Conservation (phyloP, 2,888 invertebrate genomes). For the Ormyrus pomaceus region DNA sequence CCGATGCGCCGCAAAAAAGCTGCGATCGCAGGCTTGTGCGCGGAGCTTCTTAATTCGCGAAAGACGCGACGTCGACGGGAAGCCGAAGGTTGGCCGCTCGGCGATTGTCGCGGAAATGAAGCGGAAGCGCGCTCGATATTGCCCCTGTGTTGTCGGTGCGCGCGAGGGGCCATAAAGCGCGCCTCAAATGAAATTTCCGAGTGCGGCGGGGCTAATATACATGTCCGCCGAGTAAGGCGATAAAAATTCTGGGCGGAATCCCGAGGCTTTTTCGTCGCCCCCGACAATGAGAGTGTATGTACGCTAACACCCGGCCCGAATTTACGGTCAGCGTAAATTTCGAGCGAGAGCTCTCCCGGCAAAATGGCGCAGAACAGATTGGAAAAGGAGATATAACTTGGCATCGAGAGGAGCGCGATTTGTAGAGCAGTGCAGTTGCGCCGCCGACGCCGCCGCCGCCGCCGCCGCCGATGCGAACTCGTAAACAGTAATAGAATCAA, state of each 20-base stretch:
- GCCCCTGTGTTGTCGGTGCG: too few species aligned
- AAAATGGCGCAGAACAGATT: conserved; percentile 45
- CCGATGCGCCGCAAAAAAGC: too few species aligned
- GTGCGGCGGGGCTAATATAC: background rate
- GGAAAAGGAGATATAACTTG: conserved; percentile 54
- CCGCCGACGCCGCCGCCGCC: background rate
- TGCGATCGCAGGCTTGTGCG: too few species aligned
- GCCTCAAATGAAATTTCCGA: background rate
- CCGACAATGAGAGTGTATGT: conserved; percentile 25
- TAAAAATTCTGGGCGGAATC: conserved; percentile 19
- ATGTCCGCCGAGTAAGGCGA: background rate
- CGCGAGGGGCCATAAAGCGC: too few species aligned
- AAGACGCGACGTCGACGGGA: conserved; percentile 45
- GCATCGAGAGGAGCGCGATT: conserved; percentile 39
- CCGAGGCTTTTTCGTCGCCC: conserved; percentile 19
- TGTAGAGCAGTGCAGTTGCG: background rate
- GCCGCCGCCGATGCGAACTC: conserved; percentile 6
- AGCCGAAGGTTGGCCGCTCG: conserved; percentile 65
- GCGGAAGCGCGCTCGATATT: conserved; percentile 50
- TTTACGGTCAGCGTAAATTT: conserved; percentile 45
- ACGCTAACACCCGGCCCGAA: conserved; percentile 31
- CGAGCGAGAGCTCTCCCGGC: conserved; percentile 4
- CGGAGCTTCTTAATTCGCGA: too few species aligned
- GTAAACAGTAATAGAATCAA: conserved; percentile 53
- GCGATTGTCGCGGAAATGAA: background rate